Conservation (phyloP, 2,888 invertebrate genomes). For the Anoplius nigerrimus region DNA sequence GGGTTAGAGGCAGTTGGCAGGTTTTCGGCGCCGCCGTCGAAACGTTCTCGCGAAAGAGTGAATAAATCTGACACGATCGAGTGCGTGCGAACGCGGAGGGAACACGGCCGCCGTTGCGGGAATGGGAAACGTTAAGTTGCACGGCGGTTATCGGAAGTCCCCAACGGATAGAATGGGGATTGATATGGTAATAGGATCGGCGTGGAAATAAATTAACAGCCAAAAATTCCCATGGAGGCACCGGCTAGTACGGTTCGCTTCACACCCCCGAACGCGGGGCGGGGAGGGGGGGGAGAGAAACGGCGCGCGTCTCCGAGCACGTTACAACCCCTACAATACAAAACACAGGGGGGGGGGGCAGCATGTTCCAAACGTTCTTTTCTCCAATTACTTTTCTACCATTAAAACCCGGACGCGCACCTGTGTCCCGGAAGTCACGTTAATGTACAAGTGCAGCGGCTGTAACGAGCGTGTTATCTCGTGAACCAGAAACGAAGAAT, state of each 20-base stretch:
- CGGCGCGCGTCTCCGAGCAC: background rate
- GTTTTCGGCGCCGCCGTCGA: background rate
- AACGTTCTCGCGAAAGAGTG: background rate
- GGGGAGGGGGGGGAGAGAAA: too few species aligned
- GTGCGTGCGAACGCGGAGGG: background rate
- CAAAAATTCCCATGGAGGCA: slow-evolving; percentile 51
- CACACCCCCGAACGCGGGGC: slow-evolving; percentile 44
- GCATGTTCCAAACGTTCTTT: slow-evolving; percentile 22
- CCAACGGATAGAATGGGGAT: slow-evolving; percentile 27
- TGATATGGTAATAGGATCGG: slow-evolving; percentile 33
- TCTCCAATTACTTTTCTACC: slow-evolving; percentile 29
- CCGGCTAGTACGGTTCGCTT: slow-evolving; percentile 56
- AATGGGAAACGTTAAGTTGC: too few species aligned
- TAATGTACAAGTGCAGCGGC: slow-evolving; percentile 57
- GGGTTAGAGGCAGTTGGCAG: too few species aligned
- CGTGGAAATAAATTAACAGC: slow-evolving; percentile 13
- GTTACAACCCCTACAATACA: slow-evolving; percentile 11
- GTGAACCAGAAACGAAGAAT: background rate
- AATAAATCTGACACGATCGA: slow-evolving; percentile 1
- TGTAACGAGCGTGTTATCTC: slow-evolving; percentile 36
- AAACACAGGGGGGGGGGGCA: background rate
- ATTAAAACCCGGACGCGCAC: slow-evolving; percentile 61
- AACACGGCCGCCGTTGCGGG: background rate
- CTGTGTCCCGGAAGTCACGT: slow-evolving; percentile 65
- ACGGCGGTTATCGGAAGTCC: too few species aligned